A percentile compares a stretch with the other conserved stretches of the same genome.
Evolutionary conservation across 2,113 vertebrate species (phyloP).

Genomic region (Saguinus imperator): DNA sequence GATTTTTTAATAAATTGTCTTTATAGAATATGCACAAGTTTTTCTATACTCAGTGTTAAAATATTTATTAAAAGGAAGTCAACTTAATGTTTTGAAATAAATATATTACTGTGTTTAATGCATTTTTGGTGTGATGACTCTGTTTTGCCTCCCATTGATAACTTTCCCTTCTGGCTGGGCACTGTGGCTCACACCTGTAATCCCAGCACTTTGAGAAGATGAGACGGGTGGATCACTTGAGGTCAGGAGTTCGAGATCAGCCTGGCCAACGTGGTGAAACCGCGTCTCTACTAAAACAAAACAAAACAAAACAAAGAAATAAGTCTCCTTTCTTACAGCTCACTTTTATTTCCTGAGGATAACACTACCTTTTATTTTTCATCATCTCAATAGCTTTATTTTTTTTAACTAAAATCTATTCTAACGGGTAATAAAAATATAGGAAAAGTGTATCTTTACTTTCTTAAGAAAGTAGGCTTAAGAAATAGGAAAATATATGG

Average conservation of each 20-base stretch:
- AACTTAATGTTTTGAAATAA: constrained; percentile 73
- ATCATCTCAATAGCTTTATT: background rate
- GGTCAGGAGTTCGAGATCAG: too few relatives aligned
- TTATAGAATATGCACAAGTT: constrained; percentile 28
- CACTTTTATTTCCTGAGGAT: background rate
- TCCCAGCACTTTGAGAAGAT: too few relatives aligned
- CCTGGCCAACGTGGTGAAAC: too few relatives aligned
- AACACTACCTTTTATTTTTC: background rate
- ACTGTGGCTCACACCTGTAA: too few relatives aligned
- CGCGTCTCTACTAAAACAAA: too few relatives aligned
- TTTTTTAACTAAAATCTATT: background rate
- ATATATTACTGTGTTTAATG: background rate
- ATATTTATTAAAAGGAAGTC: constrained; percentile 57
- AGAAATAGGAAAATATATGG: background rate
- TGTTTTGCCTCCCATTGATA: background rate
- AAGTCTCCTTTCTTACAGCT: background rate
- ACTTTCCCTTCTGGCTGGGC: background rate
- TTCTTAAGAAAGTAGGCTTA: background rate
- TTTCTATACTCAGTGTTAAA: constrained; percentile 44
- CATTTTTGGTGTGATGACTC: background rate
- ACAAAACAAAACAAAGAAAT: too few relatives aligned
- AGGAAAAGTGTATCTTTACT: background rate
- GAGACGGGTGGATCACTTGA: too few relatives aligned
- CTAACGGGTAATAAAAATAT: background rate
- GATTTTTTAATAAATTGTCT: background rate